Percentiles rank a stretch among this genome's conserved stretches.
phyloP scores from a whole-genome alignment of 2,888 invertebrate genomes.

The Drosophila putrida region DNA sequence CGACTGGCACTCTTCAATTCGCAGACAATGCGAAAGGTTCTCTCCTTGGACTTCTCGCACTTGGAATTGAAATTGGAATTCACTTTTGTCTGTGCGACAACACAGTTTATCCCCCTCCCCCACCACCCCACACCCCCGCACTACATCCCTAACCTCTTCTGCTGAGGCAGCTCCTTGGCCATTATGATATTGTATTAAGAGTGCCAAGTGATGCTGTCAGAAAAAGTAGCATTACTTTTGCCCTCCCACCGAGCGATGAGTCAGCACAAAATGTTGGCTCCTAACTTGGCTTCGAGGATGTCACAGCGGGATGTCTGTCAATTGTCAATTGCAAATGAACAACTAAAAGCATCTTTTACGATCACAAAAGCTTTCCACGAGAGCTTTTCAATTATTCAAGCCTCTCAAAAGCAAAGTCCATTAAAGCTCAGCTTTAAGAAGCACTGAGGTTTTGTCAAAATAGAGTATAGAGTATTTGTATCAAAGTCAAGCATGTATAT shows the following conservation, averaged over 20 bases:
- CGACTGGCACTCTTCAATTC: constrained; percentile 34
- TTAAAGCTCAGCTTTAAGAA: not conserved
- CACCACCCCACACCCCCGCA: not conserved
- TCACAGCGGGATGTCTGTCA: constrained; percentile 13
- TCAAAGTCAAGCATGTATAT: not conserved
- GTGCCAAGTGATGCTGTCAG: constrained; percentile 72
- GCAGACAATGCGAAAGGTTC: constrained; percentile 58
- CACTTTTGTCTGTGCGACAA: constrained; percentile 66
- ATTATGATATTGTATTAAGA: constrained; percentile 76
- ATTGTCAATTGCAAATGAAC: constrained; percentile 16
- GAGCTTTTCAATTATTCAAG: too few species aligned
- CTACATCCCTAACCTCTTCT: too few species aligned
- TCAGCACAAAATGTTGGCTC: constrained; percentile 40
- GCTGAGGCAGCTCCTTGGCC: constrained; percentile 46
- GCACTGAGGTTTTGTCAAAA: not conserved
- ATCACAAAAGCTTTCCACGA: not conserved
- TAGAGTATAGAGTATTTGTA: not conserved
- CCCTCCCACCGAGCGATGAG: constrained; percentile 36
- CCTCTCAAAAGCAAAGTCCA: not conserved
- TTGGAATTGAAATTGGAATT: constrained; percentile 75
- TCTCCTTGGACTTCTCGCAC: constrained; percentile 57
- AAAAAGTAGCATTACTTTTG: constrained; percentile 36
- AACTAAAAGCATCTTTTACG: not conserved
- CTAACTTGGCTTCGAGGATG: constrained; percentile 2
- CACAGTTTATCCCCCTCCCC: constrained; percentile 6